Base-by-base conservation (phyloP, 2,797 vertebrate genomes). In the Catamblyrhynchus diadema region DNA sequence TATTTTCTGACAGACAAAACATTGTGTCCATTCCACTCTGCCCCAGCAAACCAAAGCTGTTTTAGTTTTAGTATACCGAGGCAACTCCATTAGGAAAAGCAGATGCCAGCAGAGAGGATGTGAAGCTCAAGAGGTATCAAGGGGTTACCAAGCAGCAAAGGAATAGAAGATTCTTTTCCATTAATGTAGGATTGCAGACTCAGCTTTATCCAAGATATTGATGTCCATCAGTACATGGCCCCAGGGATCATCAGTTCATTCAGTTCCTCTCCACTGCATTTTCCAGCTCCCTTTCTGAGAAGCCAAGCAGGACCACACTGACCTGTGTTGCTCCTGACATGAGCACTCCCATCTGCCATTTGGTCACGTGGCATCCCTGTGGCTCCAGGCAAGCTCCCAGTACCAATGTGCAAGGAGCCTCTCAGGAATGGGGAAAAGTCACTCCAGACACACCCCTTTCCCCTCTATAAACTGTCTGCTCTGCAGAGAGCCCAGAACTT, bases 1-100 rank as follows among this genome's bases (percentile, higher is more conserved):
- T 27, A 41, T 35, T 84, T 93, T 94, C n/a, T 81, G 65, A 89
- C 33, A 66, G 69, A 51, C 32, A 66, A 91, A 93, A 75, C 59
- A 65, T 30, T 14, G 24, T 1, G 44, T 48, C 41, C 70, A 45
- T 30, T 86, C 51, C 62, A 56, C 60, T 86, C 61, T 66, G 47
- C 25, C 41, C n/a, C 47, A 80, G 35, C 1, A 0, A 88, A 74
- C 16, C 28, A 45, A 83, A 90, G 64, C 28, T 12, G 2, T 41
- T 93, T 51, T 19, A 83, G 65, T 33, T 93, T 51, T 19, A 83
- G 69, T n/a, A 82, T 85, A 80, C 27, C 54, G 61, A 57, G 57
- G 64, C 23, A 74, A 71, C 42, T 66, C 69, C 71, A 35, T 11
- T 60, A 65, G 64, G 13, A 57, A 85, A 74, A 82, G 33, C 4